A percentile compares a stretch with the other conserved stretches of the same genome.
Conservation (phyloP, 1,140 invertebrate genomes). For the Delia radicum region DNA sequence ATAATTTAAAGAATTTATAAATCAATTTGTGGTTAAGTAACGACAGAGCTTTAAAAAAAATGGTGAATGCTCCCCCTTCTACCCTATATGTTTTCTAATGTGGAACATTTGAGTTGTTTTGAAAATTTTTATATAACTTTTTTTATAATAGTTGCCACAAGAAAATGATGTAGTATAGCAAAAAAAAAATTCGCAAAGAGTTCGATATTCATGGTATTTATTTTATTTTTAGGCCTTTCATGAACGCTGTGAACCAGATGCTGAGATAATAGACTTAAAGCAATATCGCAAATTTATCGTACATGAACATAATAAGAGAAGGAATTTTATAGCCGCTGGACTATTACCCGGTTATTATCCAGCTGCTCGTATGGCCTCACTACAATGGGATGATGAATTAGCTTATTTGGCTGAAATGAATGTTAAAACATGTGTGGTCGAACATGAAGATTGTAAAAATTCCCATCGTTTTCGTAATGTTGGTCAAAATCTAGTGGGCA, state of each 20-base stretch:
- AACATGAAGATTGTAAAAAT: slow-evolving; percentile 50
- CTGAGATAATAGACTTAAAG: slow-evolving; percentile 41
- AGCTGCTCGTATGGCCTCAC: slow-evolving; percentile 20
- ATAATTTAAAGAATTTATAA: too few species aligned
- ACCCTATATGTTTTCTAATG: too few species aligned
- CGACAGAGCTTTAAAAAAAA: too few species aligned
- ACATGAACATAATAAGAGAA: slow-evolving; percentile 47
- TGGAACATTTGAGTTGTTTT: too few species aligned
- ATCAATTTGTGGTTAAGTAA: too few species aligned
- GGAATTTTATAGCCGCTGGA: slow-evolving; percentile 47
- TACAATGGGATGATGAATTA: slow-evolving; percentile 50
- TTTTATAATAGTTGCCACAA: too few species aligned
- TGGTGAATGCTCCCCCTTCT: too few species aligned
- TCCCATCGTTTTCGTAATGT: slow-evolving; percentile 48
- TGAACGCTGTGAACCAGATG: slow-evolving; percentile 42
- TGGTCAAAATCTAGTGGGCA: slow-evolving; percentile 48
- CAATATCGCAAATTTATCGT: slow-evolving; percentile 39
- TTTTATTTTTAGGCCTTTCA: slow-evolving; percentile 35
- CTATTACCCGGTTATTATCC: slow-evolving; percentile 46
- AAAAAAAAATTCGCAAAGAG: too few species aligned
- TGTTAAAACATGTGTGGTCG: slow-evolving; percentile 44
- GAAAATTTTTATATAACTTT: too few species aligned
- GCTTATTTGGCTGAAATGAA: slow-evolving; percentile 49
- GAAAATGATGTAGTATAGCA: too few species aligned
- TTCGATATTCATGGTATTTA: neutral